Percentiles rank a stretch among this genome's conserved stretches.
Conservation (phyloP, 2,888 invertebrate species). For the Heliconius aoede region DNA sequence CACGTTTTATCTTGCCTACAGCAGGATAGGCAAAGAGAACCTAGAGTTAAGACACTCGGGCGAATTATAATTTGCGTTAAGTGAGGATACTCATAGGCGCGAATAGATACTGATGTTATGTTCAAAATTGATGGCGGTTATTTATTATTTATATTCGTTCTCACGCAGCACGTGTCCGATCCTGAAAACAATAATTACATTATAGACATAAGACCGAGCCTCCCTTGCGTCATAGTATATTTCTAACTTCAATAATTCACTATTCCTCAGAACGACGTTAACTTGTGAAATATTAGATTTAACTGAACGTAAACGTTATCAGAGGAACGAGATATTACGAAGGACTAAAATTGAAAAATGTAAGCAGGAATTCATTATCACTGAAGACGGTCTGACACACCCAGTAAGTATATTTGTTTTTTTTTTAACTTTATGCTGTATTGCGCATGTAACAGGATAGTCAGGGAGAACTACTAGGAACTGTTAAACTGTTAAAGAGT, state of each 20-base stretch:
- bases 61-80: no score
- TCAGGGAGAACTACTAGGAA: no score
- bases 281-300: conserved; percentile 76
- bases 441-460: no score
- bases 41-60: no score
- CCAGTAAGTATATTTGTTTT: conserved; percentile 57
- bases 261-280: conserved; percentile 65
- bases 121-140: no score
- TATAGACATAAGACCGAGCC: not conserved
- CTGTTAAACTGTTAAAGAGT: no score
- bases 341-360: conserved; percentile 72
- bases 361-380: conserved; percentile 75
- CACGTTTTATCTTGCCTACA: no score
- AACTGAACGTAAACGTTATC: conserved; percentile 68
- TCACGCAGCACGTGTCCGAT: not conserved
- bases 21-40: no score
- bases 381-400: conserved; percentile 68
- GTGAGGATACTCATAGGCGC: no score
- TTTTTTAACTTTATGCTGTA: not conserved
- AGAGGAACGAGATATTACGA: conserved; percentile 68
- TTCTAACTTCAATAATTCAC: not conserved
- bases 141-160: not conserved
- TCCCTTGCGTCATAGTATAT: not conserved
- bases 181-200: not conserved
- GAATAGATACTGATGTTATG: no score